A percentile compares a stretch with the other conserved stretches of the same genome.
Evolutionary conservation across 2,797 vertebrate species (phyloP).

Genomic region (Cygnus olor): DNA sequence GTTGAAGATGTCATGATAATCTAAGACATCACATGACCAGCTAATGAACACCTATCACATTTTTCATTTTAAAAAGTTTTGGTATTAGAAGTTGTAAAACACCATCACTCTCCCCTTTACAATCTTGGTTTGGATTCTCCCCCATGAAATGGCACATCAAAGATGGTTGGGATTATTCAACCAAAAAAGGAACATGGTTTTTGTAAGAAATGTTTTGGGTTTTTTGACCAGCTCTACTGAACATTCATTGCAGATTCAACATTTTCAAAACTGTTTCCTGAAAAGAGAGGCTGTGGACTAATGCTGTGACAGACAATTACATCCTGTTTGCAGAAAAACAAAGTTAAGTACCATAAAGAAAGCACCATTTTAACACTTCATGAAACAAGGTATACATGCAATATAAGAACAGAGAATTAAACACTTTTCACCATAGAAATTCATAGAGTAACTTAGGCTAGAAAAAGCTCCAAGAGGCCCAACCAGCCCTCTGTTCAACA

Average conservation of each 20-base stretch:
- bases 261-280: slow-evolving; percentile 28
- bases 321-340: neutral
- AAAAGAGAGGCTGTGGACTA: neutral
- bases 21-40: neutral
- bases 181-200: slow-evolving; percentile 57
- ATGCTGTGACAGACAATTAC: neutral
- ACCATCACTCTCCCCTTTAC: slow-evolving; percentile 30
- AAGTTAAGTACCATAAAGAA: neutral
- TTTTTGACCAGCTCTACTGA: slow-evolving; percentile 20
- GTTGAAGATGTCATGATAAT: neutral
- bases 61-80: neutral
- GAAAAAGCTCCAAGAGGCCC: neutral
- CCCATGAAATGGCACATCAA: slow-evolving; percentile 16
- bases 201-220: slow-evolving; percentile 35
- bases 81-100: slow-evolving; percentile 26
- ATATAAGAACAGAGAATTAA: neutral
- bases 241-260: neutral
- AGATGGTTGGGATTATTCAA: neutral
- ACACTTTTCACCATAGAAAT: neutral
- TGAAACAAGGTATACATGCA: neutral
- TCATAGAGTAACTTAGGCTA: neutral
- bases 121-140: slow-evolving; percentile 45
- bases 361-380: neutral
- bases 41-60: neutral
- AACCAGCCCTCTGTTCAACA: neutral